phyloP scores from a whole-genome alignment of 2,797 vertebrate species.

The Chelidonichthys spinosus region DNA sequence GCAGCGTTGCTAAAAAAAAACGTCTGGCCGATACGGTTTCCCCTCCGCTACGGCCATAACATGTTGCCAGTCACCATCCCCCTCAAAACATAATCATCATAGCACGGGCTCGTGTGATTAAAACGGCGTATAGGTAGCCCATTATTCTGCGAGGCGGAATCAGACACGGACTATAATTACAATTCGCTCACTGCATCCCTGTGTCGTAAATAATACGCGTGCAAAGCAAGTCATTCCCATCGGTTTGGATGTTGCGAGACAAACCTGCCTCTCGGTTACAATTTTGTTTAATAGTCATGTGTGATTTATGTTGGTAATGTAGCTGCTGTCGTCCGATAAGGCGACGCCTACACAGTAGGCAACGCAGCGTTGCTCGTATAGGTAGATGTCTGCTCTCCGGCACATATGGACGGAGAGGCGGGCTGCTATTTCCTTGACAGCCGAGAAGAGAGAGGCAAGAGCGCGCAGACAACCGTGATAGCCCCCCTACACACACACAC shows the following conservation, averaged over 20 bases:
- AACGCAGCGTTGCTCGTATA: slow-evolving; percentile 25
- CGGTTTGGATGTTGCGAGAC: not conserved
- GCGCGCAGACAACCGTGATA: slow-evolving; percentile 60
- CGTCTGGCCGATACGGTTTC: slow-evolving; percentile 19
- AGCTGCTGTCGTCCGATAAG: slow-evolving; percentile 34
- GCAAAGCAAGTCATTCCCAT: not conserved
- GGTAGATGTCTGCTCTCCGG: slow-evolving; percentile 37
- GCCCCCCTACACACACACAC: slow-evolving; percentile 17
- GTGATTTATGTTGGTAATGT: slow-evolving; percentile 20
- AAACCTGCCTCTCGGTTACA: not conserved
- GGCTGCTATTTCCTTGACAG: slow-evolving; percentile 78
- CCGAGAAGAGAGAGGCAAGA: slow-evolving; percentile 48
- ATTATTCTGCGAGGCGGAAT: slow-evolving; percentile 28
- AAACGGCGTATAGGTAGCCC: slow-evolving; percentile 20
- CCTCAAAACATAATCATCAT: slow-evolving; percentile 43
- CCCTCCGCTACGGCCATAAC: slow-evolving; percentile 28
- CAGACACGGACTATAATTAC: slow-evolving; percentile 17
- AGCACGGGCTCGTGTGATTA: slow-evolving; percentile 53
- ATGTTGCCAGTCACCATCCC: slow-evolving; percentile 33
- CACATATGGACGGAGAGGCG: slow-evolving; percentile 62
- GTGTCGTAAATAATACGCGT: not conserved
- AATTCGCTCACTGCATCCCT: slow-evolving; percentile 9
- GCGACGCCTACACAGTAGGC: slow-evolving; percentile 43
- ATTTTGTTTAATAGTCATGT: not conserved
- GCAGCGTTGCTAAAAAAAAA: slow-evolving; percentile 14